Base-by-base conservation (phyloP, 2,888 invertebrate species). In the Drosophila ustulata region DNA sequence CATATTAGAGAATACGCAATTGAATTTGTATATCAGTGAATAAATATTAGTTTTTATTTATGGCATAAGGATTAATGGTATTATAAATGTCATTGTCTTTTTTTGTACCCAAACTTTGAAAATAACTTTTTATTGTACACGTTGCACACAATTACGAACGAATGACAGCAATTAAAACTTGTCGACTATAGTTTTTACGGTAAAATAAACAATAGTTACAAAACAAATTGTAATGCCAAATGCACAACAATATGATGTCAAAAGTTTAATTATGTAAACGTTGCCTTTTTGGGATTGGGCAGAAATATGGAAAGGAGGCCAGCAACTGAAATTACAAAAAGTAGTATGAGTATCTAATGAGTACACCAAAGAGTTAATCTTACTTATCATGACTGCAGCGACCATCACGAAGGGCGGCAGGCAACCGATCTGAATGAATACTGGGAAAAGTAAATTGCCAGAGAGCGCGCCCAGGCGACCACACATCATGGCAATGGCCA, bases 341-440 rank as follows among this genome's bases (percentile, higher is more conserved):
- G n/a, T n/a, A 28, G 26, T 6, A 28, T 2, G 7, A 50, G 3
- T 26, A 4, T 13, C 5, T 9, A 28, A 18, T 2, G n/a, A 25
- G 25, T 5, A 26, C 11, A 28, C 18, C 0, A 9, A n/a, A n/a
- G 3, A n/a, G 9, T 28, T 25, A 7, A 25, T 5, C 90, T 93
- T 93, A 96, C 96, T 93, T 75, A 94, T 82, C 77, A 95, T 93
- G 25, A 95, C 94, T 5, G 93, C 87, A 6, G 94, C 94, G 62
- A 96, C 94, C 89, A 95, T 94, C 56, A 95, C 90, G 89, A 96
- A 96, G 3, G 96, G 96, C 23, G 96, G 95, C 30, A 95, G 91
- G 84, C 96, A 96, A 39, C 96, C 96, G 28, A 94, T 93, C 76
- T 93, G 92, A 46, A 96, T 93, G 51, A 96, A 93, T 26, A 94